phyloP scores from a whole-genome alignment of 1,140 invertebrate species.

The Forficula auricularia region DNA sequence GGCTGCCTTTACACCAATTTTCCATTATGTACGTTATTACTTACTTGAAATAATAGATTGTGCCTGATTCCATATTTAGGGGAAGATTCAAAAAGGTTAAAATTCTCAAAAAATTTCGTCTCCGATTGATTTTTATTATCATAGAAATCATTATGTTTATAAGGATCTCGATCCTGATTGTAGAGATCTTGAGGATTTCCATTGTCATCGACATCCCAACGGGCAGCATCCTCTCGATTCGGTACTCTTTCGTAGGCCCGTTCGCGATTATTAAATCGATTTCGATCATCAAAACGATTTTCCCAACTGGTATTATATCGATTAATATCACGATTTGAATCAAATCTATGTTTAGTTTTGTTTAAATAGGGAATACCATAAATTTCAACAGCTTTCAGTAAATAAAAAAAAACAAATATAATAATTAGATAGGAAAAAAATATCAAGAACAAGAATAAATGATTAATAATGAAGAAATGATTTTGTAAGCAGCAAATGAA shows the following conservation, averaged over 20 bases:
- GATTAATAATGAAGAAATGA: too few species aligned
- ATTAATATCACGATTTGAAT: not conserved
- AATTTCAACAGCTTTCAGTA: slow-evolving; percentile 28
- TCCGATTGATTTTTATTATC: slow-evolving; percentile 12
- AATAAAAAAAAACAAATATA: slow-evolving; percentile 6
- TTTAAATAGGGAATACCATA: slow-evolving; percentile 18
- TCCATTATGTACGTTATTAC: too few species aligned
- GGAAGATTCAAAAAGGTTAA: slow-evolving; percentile 51
- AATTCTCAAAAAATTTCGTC: slow-evolving; percentile 30
- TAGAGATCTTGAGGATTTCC: not conserved
- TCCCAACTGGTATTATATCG: slow-evolving; percentile 12
- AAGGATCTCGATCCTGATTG: slow-evolving; percentile 13
- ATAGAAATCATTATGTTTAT: slow-evolving; percentile 17
- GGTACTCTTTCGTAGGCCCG: not conserved
- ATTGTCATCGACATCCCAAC: not conserved
- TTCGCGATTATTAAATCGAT: not conserved
- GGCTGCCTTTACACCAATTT: too few species aligned
- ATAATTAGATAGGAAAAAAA: not conserved
- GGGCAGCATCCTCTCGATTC: slow-evolving; percentile 5
- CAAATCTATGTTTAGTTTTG: not conserved
- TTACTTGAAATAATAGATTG: slow-evolving; percentile 53
- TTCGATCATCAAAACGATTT: slow-evolving; percentile 6
- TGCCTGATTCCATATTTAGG: slow-evolving; percentile 42
- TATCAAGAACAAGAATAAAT: not conserved
- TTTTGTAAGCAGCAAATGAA: too few species aligned